A percentile compares a stretch with the other conserved stretches of the same genome.
Evolutionary conservation across 2,797 vertebrate species (phyloP).

Genomic region (Chelon labrosus): DNA sequence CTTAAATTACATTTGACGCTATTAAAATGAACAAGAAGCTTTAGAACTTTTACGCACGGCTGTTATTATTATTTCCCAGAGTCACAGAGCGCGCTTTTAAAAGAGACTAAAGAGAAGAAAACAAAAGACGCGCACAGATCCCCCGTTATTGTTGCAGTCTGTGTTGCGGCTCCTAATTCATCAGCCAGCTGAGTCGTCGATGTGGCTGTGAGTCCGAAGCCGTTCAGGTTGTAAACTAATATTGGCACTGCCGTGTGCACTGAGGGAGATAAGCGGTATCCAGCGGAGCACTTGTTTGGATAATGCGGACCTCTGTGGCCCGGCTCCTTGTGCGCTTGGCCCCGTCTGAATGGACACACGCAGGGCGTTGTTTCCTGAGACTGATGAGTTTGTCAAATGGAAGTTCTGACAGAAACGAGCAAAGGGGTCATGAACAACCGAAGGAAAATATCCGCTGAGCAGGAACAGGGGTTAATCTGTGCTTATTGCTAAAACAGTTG

Average conservation of each 20-base stretch:
- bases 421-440: conserved; percentile 73
- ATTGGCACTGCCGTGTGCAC: conserved; percentile 20
- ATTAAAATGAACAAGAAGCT: neutral
- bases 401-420: conserved; percentile 73
- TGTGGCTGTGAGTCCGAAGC: conserved; percentile 16
- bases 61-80: neutral
- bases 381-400: conserved; percentile 80
- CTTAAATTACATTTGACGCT: neutral
- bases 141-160: neutral
- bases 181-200: conserved; percentile 1
- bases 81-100: neutral
- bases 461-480: conserved; percentile 72
- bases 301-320: conserved; percentile 59
- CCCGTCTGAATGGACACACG: conserved; percentile 66
- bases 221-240: conserved; percentile 23
- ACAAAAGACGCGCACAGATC: conserved; percentile 1
- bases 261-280: conserved; percentile 57
- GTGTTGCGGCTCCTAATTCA: conserved; percentile 15
- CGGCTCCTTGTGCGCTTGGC: conserved; percentile 67
- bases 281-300: conserved; percentile 70
- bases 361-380: conserved; percentile 85
- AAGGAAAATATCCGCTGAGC: conserved; percentile 60
- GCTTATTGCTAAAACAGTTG: conserved; percentile 65
- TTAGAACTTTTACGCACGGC: conserved; percentile 20
- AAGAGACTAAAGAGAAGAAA: neutral